Evolutionary conservation across 2,113 vertebrate genomes (phyloP).

Genomic region (Poeciliopsis turrubarensis): DNA sequence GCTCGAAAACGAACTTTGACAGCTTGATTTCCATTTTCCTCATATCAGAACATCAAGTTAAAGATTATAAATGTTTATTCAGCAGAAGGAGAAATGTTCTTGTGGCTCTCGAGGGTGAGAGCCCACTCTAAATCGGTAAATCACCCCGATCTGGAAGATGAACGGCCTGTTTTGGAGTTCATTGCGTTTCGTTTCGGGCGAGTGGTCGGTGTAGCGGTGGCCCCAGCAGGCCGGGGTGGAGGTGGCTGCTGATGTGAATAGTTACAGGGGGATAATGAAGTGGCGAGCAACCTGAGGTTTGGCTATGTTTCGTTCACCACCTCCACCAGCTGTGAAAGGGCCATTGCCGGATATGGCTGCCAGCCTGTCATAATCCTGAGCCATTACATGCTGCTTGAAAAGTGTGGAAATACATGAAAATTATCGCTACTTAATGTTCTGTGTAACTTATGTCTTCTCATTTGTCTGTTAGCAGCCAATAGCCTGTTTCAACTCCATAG

Average conservation of each 20-base stretch:
- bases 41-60: constrained; percentile 75
- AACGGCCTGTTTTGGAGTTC: constrained; percentile 77
- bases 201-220: constrained; percentile 59
- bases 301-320: constrained; percentile 36
- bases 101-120: constrained; percentile 60
- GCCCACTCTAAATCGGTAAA: constrained; percentile 73
- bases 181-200: constrained; percentile 76
- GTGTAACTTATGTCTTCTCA: constrained; percentile 29
- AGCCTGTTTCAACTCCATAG: constrained; percentile 15
- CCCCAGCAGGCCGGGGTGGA: constrained; percentile 55
- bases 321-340: constrained; percentile 49
- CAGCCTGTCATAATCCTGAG: constrained; percentile 18
- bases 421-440: constrained; percentile 21
- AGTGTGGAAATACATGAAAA: constrained; percentile 37
- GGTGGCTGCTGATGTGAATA: constrained; percentile 62
- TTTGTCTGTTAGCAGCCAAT: constrained; percentile 20
- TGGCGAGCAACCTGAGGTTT: constrained; percentile 44
- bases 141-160: constrained; percentile 78
- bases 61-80: constrained; percentile 78
- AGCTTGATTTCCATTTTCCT: constrained; percentile 77
- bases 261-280: constrained; percentile 76
- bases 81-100: constrained; percentile 60
- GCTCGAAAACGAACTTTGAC: constrained; percentile 68
- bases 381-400: constrained; percentile 22
- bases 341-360: constrained; percentile 33